These are phyloP conservation scores for Callipepla californica DNA, from an alignment of 2,113 vertebrate species.

Conservation along the genomic window DNA sequence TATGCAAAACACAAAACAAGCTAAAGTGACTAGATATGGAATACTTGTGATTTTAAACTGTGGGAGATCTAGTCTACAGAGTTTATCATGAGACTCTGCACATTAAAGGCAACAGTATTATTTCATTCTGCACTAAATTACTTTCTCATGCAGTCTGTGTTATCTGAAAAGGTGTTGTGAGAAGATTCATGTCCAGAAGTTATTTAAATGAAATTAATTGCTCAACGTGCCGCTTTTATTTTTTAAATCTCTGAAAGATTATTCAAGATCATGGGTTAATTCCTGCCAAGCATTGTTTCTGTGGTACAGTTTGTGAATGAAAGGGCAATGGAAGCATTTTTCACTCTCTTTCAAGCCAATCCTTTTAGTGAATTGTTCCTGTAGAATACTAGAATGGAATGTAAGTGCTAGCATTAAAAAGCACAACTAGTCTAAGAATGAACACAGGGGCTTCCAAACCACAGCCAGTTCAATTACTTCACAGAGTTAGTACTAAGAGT, in stretches of 20 bases:
- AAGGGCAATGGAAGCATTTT: background rate
- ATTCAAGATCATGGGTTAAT: conserved; percentile 14
- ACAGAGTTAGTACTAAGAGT: background rate
- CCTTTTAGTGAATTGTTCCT: background rate
- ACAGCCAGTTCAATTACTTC: background rate
- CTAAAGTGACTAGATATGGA: background rate
- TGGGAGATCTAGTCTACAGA: background rate
- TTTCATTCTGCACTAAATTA: background rate
- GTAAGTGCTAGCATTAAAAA: background rate
- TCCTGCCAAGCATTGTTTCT: background rate
- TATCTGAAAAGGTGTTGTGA: background rate
- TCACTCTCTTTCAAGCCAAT: background rate
- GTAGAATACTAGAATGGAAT: background rate
- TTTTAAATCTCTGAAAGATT: background rate
- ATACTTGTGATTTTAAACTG: background rate
- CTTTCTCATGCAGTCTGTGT: background rate
- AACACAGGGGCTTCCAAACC: background rate
- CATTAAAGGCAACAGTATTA: conserved; percentile 1
- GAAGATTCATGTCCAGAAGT: background rate
- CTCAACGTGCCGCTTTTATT: background rate
- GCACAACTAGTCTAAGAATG: background rate
- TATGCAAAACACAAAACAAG: background rate
- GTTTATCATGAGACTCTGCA: background rate
- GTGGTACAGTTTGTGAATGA: background rate
- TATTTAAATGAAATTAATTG: background rate